phyloP scores from a whole-genome alignment of 1,140 invertebrate genomes.

The Phymorhynchus buccinoides region DNA sequence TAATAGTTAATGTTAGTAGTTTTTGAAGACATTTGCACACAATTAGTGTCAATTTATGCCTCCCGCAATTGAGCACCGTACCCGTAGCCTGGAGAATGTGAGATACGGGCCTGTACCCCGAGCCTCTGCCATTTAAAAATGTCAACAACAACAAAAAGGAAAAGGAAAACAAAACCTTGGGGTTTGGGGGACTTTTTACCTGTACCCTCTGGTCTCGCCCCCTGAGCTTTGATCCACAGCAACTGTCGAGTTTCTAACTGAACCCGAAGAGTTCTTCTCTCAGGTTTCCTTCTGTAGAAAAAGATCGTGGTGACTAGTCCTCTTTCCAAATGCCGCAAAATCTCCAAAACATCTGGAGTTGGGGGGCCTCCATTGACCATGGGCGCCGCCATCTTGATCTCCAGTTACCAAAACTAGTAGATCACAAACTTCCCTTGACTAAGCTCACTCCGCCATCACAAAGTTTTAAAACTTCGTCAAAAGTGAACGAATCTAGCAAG shows the following conservation, averaged over 20 bases:
- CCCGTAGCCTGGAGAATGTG: too few relatives aligned
- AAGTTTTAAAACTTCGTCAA: neutral
- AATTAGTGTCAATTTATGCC: too few relatives aligned
- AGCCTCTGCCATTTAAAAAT: too few relatives aligned
- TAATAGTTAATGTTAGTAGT: too few relatives aligned
- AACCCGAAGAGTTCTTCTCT: conserved; percentile 86
- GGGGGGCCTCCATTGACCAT: conserved; percentile 55
- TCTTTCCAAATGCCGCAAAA: conserved; percentile 84
- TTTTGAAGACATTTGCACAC: too few relatives aligned
- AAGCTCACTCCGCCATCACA: neutral
- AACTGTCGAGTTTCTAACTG: conserved; percentile 91
- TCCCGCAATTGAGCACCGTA: too few relatives aligned
- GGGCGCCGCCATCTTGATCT: conserved; percentile 57
- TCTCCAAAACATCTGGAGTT: conserved; percentile 50
- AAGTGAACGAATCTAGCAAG: too few relatives aligned
- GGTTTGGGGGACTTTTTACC: too few relatives aligned
- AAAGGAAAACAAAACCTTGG: too few relatives aligned
- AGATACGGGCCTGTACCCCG: too few relatives aligned
- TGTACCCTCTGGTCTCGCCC: conserved; percentile 76
- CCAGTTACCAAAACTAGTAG: neutral
- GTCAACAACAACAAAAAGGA: too few relatives aligned
- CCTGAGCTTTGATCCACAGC: conserved; percentile 78
- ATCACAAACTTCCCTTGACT: neutral
- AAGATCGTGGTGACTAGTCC: conserved; percentile 91
- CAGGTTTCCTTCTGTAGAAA: conserved; percentile 86